Percentiles rank a stretch among this genome's conserved stretches.
These are phyloP conservation scores for Thymelicus lineola DNA, from an alignment of 2,888 invertebrate genomes.

Conservation along the genomic window DNA sequence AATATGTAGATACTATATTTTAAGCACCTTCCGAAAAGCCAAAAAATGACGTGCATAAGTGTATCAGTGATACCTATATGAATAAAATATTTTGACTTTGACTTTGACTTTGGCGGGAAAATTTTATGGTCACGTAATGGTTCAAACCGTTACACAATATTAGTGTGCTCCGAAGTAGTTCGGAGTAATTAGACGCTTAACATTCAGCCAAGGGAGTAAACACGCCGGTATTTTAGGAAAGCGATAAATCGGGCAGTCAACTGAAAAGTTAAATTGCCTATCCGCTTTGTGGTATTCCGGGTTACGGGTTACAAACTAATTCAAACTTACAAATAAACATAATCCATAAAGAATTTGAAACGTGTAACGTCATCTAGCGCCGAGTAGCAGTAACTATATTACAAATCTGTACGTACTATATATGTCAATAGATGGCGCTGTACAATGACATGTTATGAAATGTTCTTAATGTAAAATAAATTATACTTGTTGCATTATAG, in stretches of 20 bases:
- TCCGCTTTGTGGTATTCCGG: constrained; percentile 45
- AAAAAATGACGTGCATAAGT: too few species aligned
- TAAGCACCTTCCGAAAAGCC: too few species aligned
- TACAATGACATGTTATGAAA: too few species aligned
- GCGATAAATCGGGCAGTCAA: constrained; percentile 61
- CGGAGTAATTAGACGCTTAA: constrained; percentile 49
- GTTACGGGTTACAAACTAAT: constrained; percentile 41
- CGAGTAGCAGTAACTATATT: constrained; percentile 44
- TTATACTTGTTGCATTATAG: too few species aligned
- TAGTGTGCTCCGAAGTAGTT: constrained; percentile 43
- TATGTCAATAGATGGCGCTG: constrained; percentile 39
- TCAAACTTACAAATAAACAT: constrained; percentile 33
- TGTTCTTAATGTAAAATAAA: too few species aligned
- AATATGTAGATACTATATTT: too few species aligned
- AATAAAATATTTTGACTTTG: too few species aligned
- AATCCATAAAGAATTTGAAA: constrained; percentile 6
- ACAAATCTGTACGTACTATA: not conserved
- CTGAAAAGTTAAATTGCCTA: constrained; percentile 57
- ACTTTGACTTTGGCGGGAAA: constrained; percentile 38
- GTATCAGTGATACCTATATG: too few species aligned
- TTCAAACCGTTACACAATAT: constrained; percentile 21
- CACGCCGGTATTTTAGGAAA: constrained; percentile 60
- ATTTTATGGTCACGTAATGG: constrained; percentile 21
- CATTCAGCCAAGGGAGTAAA: constrained; percentile 55
- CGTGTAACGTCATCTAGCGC: constrained; percentile 53